phyloP scores from a whole-genome alignment of 2,113 vertebrate species.

The Alectura lathami region DNA sequence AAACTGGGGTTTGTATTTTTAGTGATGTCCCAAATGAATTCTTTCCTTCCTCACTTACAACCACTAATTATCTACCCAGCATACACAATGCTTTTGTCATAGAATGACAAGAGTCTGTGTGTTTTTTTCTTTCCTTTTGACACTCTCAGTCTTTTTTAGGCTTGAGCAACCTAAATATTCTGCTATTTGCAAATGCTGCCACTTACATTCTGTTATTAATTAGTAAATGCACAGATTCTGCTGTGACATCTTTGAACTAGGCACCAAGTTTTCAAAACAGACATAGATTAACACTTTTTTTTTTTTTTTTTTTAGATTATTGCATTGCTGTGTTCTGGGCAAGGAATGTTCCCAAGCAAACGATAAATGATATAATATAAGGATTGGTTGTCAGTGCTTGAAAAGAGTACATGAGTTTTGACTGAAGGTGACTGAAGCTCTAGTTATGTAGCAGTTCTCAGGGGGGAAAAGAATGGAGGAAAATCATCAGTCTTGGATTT shows the following conservation, averaged over 20 bases:
- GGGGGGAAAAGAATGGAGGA: fast-evolving
- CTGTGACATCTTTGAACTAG: not conserved
- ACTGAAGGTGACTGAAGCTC: not conserved
- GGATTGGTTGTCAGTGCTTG: not conserved
- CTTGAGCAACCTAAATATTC: constrained; percentile 34
- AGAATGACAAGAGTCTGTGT: constrained; percentile 2
- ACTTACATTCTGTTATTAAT: not conserved
- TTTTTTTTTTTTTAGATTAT: not conserved
- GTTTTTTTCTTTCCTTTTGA: constrained; percentile 34
- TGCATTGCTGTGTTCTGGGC: not conserved
- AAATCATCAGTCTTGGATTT: not conserved
- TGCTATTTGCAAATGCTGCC: constrained; percentile 20
- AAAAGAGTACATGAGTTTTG: not conserved
- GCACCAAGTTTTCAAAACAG: not conserved
- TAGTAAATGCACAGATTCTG: not conserved
- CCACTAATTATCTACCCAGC: constrained; percentile 47
- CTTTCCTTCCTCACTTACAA: constrained; percentile 20
- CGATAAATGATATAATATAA: not conserved
- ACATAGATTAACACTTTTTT: not conserved
- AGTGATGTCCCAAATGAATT: not conserved
- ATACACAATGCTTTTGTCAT: constrained; percentile 25
- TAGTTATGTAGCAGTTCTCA: not conserved
- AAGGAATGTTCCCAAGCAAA: not conserved
- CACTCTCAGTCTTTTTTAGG: not conserved
- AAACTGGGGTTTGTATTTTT: not conserved